Conservation (phyloP, 1,140 invertebrate genomes). For the Halyomorpha halys region DNA sequence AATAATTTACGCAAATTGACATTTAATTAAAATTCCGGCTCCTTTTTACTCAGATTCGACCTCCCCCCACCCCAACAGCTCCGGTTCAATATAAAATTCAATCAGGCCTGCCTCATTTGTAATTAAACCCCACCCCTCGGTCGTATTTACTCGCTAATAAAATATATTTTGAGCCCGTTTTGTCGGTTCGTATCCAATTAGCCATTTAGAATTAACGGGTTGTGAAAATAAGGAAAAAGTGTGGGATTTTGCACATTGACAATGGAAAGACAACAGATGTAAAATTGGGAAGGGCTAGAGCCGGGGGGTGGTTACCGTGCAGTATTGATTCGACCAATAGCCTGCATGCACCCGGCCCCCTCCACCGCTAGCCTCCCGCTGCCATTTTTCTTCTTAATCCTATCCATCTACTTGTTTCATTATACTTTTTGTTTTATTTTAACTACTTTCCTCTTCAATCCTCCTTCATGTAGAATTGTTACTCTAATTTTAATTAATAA, state of each 20-base stretch:
- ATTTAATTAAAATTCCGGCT: not conserved
- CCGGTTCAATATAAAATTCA: too few species aligned
- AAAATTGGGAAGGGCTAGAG: not conserved
- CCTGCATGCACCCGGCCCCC: conserved; percentile 1
- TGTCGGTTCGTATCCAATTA: not conserved
- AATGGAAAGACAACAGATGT: too few species aligned
- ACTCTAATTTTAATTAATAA: too few species aligned
- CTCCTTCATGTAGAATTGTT: too few species aligned
- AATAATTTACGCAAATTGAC: too few species aligned
- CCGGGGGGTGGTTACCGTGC: not conserved
- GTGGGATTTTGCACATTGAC: too few species aligned
- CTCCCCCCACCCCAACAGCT: not conserved
- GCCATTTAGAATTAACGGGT: not conserved
- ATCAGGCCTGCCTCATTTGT: not conserved
- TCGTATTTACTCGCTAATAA: not conserved
- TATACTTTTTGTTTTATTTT: too few species aligned
- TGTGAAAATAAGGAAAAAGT: not conserved
- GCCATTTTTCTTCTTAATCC: too few species aligned
- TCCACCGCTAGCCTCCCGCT: not conserved
- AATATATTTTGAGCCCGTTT: not conserved
- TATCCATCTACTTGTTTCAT: too few species aligned
- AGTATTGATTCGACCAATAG: conserved; percentile 10
- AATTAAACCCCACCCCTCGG: not conserved
- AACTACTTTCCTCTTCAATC: too few species aligned
- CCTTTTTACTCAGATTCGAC: not conserved